phyloP scores from a whole-genome alignment of 2,888 invertebrate genomes.

The Calliphora vomitoria region DNA sequence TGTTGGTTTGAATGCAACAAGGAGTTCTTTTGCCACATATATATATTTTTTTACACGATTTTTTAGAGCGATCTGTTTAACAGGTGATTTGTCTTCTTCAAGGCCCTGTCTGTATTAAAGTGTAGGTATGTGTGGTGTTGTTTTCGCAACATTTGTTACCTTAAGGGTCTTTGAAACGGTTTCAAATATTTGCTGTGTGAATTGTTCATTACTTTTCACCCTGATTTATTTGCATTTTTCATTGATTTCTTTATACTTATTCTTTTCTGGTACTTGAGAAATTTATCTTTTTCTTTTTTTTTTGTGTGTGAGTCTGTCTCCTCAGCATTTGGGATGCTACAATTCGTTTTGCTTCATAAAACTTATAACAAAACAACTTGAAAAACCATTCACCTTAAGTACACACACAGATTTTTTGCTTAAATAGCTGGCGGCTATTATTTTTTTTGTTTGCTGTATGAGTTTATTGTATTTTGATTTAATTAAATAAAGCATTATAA shows the following conservation, averaged over 20 bases:
- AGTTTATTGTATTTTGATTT: slow-evolving; percentile 58
- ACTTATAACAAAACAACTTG: background rate
- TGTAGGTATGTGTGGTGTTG: background rate
- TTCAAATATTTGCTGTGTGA: slow-evolving; percentile 35
- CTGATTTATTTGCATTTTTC: slow-evolving; percentile 63
- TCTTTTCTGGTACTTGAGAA: slow-evolving; percentile 40
- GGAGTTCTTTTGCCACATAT: background rate
- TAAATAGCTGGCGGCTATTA: slow-evolving; percentile 39
- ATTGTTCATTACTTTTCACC: slow-evolving; percentile 9
- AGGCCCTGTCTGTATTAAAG: background rate
- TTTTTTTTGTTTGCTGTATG: background rate
- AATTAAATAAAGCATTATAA: slow-evolving; percentile 65
- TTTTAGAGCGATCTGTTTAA: slow-evolving; percentile 35
- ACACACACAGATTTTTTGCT: background rate
- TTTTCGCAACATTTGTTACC: slow-evolving; percentile 6
- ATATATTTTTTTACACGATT: too few relatives aligned
- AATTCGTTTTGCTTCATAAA: slow-evolving; percentile 62
- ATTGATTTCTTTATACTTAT: slow-evolving; percentile 55
- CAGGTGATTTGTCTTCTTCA: slow-evolving; percentile 72
- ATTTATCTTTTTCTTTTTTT: background rate
- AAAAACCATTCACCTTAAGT: slow-evolving; percentile 58
- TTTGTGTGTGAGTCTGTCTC: background rate
- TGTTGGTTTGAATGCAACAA: slow-evolving; percentile 14
- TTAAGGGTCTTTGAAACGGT: slow-evolving; percentile 58
- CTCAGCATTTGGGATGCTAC: slow-evolving; percentile 41